phyloP scores from a whole-genome alignment of 2,888 invertebrate genomes.

The Pediacus dermestoides region DNA sequence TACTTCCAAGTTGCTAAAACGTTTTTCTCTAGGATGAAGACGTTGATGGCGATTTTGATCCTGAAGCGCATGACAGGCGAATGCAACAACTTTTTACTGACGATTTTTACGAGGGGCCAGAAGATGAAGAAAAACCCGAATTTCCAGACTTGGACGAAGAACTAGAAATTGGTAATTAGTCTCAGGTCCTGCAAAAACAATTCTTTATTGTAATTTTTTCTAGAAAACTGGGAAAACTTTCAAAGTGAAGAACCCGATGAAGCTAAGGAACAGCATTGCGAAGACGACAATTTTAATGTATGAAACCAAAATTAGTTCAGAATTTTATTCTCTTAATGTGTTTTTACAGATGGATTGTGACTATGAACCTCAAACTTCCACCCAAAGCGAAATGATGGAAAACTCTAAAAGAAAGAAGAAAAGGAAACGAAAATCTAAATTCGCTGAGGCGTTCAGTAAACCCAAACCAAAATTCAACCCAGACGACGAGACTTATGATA shows the following conservation, averaged over 20 bases:
- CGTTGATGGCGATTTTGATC: conserved; percentile 88
- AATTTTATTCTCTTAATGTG: background rate
- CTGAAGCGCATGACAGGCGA: conserved; percentile 77
- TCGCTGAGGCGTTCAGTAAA: conserved; percentile 67
- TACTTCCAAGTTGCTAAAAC: conserved; percentile 48
- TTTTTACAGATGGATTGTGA: conserved; percentile 79
- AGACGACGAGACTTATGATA: conserved; percentile 68
- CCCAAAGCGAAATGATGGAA: conserved; percentile 58
- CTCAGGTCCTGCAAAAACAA: background rate
- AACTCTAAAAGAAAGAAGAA: conserved; percentile 58
- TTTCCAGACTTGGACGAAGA: conserved; percentile 80
- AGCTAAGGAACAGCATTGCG: conserved; percentile 58
- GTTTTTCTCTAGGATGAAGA: conserved; percentile 63
- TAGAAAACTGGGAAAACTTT: conserved; percentile 70
- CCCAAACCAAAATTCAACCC: conserved; percentile 87
- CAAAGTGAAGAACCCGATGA: conserved; percentile 40
- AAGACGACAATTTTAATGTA: conserved; percentile 73
- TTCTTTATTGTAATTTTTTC: conserved; percentile 26
- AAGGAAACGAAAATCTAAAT: conserved; percentile 65
- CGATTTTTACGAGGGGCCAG: conserved; percentile 75
- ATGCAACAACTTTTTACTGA: conserved; percentile 87
- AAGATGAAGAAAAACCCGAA: conserved; percentile 72
- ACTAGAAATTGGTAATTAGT: conserved; percentile 52
- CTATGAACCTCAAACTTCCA: conserved; percentile 60
- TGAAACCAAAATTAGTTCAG: conserved; percentile 13